phyloP scores from a whole-genome alignment of 2,888 invertebrate genomes.

The Druceiella hillmani region DNA sequence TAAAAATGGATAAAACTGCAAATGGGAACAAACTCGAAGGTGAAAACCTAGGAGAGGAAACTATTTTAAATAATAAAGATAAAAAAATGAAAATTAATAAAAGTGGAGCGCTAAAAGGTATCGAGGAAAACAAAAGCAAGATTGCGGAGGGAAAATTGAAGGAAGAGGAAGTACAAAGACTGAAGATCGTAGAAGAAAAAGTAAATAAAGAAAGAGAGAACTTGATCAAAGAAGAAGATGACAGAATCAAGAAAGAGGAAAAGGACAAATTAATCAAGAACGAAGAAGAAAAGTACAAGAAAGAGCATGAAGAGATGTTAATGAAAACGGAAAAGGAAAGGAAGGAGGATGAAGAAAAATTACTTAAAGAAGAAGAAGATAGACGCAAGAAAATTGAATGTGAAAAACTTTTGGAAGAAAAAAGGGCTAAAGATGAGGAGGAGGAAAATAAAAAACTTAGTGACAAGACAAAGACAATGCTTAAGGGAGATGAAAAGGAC shows the following conservation, averaged over 20 bases:
- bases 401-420: slow-evolving; percentile 19
- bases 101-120: slow-evolving; percentile 15
- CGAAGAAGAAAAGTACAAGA: slow-evolving; percentile 2
- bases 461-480: slow-evolving; percentile 20
- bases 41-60: slow-evolving; percentile 23
- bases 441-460: slow-evolving; percentile 15
- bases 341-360: slow-evolving; percentile 6
- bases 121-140: slow-evolving; percentile 20
- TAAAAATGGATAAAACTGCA: slow-evolving; percentile 4
- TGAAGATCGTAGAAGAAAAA: slow-evolving; percentile 8
- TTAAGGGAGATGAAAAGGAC: slow-evolving; percentile 19
- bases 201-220: slow-evolving; percentile 4
- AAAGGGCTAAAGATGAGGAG: slow-evolving; percentile 19
- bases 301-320: slow-evolving; percentile 5
- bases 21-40: slow-evolving; percentile 15
- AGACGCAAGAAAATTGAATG: slow-evolving; percentile 18
- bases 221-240: slow-evolving; percentile 6
- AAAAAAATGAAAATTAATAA: slow-evolving; percentile 13
- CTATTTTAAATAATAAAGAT: slow-evolving; percentile 11
- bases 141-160: slow-evolving; percentile 6
- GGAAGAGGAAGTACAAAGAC: slow-evolving; percentile 6
- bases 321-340: slow-evolving; percentile 12
- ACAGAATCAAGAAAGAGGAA: slow-evolving; percentile 5
- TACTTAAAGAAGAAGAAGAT: slow-evolving; percentile 15
- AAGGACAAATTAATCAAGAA: slow-evolving; percentile 5